Evolutionary conservation across 2,797 vertebrate genomes (phyloP).

Genomic region (Erethizon dorsatum): DNA sequence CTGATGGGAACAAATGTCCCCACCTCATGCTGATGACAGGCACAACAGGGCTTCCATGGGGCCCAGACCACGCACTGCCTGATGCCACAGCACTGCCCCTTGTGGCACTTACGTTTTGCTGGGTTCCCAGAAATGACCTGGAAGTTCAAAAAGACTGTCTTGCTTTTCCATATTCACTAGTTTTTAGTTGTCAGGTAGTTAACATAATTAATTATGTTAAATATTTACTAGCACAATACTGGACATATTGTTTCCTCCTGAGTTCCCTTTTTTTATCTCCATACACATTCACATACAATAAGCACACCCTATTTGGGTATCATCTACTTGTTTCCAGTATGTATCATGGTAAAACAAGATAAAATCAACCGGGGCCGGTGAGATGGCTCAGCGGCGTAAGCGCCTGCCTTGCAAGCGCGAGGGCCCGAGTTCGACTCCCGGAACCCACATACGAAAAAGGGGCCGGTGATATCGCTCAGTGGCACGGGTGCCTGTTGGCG

Average conservation of each 20-base stretch:
- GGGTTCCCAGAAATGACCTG: not conserved
- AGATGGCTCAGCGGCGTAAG: too few species aligned
- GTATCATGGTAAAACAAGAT: not conserved
- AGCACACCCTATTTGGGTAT: not conserved
- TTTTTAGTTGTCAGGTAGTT: not conserved
- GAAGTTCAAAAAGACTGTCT: not conserved
- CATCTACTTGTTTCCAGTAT: not conserved
- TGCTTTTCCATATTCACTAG: not conserved
- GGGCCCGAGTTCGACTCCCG: too few species aligned
- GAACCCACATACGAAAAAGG: too few species aligned
- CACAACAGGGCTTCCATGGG: not conserved
- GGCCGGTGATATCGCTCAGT: too few species aligned
- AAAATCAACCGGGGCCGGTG: conserved; percentile 1
- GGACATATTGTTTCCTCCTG: not conserved
- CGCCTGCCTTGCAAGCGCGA: too few species aligned
- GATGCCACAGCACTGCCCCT: not conserved
- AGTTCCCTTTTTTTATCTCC: not conserved
- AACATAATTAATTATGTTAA: not conserved
- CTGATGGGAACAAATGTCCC: conserved; percentile 54
- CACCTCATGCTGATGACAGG: not conserved
- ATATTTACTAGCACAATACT: not conserved
- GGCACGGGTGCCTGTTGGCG: too few species aligned
- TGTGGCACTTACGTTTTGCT: not conserved
- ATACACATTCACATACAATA: not conserved
- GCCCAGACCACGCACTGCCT: not conserved